Evolutionary conservation across 2,888 invertebrate genomes (phyloP), one percentile per base, ranked within the genome.

Genomic region (Siphonodentalium dalli): DNA sequence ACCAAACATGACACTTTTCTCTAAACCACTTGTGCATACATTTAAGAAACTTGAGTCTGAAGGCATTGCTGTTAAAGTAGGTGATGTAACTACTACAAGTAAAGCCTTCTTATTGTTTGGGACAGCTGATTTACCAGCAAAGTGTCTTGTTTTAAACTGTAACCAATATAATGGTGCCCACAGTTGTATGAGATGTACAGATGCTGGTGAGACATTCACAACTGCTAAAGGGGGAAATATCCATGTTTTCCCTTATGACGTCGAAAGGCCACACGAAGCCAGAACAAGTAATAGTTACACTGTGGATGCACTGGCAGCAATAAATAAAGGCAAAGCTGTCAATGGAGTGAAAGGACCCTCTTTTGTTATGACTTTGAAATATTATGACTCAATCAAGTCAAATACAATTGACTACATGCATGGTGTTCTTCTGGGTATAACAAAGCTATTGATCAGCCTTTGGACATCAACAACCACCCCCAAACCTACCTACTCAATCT

Each of bases 51-150:
- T 57, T 20, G 56, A 60, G 40, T 46, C 20, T 28, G 31, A 38
- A 45, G 51, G 58, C 18, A 29, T 51, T 11, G 11, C 33, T 28
- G 26, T 24, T 52, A 15, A 29, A 41, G 8, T 20, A 29, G 9
- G 35, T 27, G 9, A 39, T 15, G 28, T 20, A 34, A 21, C 21
- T 38, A 23, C 35, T 15, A 15, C 11, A n/a, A 18, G 27, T 27
- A 48, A 48, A 33, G 38, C 26, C n/a, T 38, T 44, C 38, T 9
- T 63, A 11, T 35, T 61, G 4, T 47, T 59, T 46, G 58, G 52
- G 24, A 57, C 64, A 34, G 64, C 64, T 18, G 64, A 64, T 31
- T 42, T 64, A 18, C 61, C 64, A 26, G 64, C 64, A 18, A 56
- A 41, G 34, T 52, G 61, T 34, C 6, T 61, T n/a, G 38, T 59